Percentiles rank a stretch among this genome's conserved stretches.
phyloP scores from a whole-genome alignment of 92 coral and sea anemone species.

The Hydrozoanthus gracilis region DNA sequence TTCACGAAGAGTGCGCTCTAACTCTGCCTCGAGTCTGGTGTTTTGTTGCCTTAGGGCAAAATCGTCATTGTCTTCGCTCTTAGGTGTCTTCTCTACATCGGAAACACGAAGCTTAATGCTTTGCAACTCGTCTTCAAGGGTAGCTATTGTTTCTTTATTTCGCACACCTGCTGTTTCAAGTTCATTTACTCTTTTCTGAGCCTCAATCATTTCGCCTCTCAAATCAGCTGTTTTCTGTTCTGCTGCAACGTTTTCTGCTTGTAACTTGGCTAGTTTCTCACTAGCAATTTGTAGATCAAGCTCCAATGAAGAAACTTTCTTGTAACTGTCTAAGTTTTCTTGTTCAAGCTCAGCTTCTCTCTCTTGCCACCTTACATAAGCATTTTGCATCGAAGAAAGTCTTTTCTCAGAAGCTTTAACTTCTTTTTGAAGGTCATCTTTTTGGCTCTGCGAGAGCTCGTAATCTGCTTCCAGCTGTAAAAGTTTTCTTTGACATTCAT shows the following conservation, averaged over 20 bases:
- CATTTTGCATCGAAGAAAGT: conserved; percentile 63
- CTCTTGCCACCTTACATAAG: conserved; percentile 61
- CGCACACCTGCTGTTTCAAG: conserved; percentile 69
- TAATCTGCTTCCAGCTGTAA: conserved; percentile 77
- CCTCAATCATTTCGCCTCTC: conserved; percentile 66
- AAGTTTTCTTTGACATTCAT: conserved; percentile 58
- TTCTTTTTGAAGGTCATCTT: conserved; percentile 70
- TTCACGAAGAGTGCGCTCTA: conserved; percentile 57
- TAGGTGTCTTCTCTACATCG: conserved; percentile 44
- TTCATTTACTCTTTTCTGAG: conserved; percentile 72
- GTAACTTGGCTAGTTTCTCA: conserved; percentile 58
- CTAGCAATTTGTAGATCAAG: conserved; percentile 66
- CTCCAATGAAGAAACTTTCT: conserved; percentile 71
- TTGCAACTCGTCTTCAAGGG: conserved; percentile 65
- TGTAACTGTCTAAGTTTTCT: conserved; percentile 74
- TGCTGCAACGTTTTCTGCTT: conserved; percentile 42
- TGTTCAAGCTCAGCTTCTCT: conserved; percentile 74
- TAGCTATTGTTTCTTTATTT: conserved; percentile 68
- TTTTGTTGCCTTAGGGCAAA: conserved; percentile 50
- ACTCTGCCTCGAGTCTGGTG: conserved; percentile 63
- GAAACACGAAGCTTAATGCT: conserved; percentile 51
- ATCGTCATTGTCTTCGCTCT: conserved; percentile 47
- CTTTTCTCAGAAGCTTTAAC: conserved; percentile 64
- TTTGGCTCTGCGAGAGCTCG: conserved; percentile 72
- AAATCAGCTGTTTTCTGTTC: conserved; percentile 65